Percentiles rank a stretch among this genome's conserved stretches.
Evolutionary conservation across 2,797 vertebrate species (phyloP).

Genomic region (Pseudochirops corinnae): DNA sequence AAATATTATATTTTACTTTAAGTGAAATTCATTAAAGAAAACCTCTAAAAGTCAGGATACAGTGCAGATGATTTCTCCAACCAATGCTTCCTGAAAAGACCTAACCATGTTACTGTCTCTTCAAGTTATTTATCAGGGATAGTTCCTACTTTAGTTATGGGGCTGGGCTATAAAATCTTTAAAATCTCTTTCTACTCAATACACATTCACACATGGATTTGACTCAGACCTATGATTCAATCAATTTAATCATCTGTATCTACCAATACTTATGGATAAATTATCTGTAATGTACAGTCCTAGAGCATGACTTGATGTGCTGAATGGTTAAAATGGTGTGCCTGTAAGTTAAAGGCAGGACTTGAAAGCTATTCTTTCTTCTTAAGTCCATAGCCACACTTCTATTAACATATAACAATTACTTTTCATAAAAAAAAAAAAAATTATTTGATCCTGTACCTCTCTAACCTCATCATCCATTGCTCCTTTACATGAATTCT

Average conservation of each 20-base stretch:
- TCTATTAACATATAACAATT: not conserved
- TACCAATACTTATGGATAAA: not conserved
- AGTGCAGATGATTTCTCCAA: not conserved
- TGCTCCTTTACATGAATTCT: not conserved
- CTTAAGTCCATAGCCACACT: not conserved
- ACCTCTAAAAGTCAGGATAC: not conserved
- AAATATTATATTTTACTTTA: slow-evolving; percentile 24
- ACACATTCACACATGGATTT: not conserved
- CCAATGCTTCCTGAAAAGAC: not conserved
- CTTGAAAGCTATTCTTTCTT: not conserved
- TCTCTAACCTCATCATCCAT: not conserved
- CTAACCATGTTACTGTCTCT: not conserved
- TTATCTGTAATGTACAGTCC: not conserved
- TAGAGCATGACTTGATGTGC: not conserved
- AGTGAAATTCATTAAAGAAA: not conserved
- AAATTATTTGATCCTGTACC: not conserved
- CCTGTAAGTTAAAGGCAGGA: not conserved
- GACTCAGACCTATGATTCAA: not conserved
- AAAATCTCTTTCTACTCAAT: not conserved
- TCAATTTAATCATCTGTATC: not conserved
- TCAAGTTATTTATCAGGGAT: accelerated
- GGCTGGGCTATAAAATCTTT: not conserved
- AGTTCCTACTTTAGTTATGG: accelerated
- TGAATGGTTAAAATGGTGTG: not conserved
- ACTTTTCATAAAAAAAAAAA: not conserved